Evolutionary conservation across 1,140 invertebrate genomes (phyloP), one percentile per base, ranked within the genome.

Genomic region (Anoplophora glabripennis): DNA sequence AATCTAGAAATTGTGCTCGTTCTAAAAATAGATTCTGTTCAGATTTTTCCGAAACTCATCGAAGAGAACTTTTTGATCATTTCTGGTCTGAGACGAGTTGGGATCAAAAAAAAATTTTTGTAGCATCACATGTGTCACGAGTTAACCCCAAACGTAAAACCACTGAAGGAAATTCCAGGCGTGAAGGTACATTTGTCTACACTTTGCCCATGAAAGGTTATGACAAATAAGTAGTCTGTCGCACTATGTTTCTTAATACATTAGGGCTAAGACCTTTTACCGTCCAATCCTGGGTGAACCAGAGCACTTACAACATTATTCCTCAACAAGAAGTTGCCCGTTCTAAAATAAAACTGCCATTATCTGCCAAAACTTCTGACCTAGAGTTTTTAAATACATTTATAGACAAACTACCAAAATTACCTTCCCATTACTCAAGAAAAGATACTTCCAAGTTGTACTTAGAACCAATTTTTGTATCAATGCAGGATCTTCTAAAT

Each of bases 381-480:
- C 21, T 28, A 33, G 34, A n/a, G n/a, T 17, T 1, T n/a, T 18
- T 28, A 21, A 47, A 47, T n/a, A 47, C 21, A 53, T 65, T 51
- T 59, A 57, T 65, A 37, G 59, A 14, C 40, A 47, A 38, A 9
- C n/a, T 67, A 40, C 64, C 66, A 44, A 70, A 68, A 59, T 33
- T 67, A 21, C 59, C 59, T 12, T 63, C 64, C 8, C 67, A 69
- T 58, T 70, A 68, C 42, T 69, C 64, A 38, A 46, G 66, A 55
- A 37, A 61, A 63, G 53, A 54, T 47, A 63, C 57, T 18, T 41
- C 48, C 35, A 68, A 70, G 57, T 55, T 61, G 57, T 66, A 68
- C 56, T 53, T 68, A 53, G 59, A 70, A 53, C 59, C 65, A 10
- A 56, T 66, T 10, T 63, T 64, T 44, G 56, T 62, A 35, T 58